Base-by-base conservation (phyloP, 2,888 invertebrate species). In the Balanococcus diminutus region DNA sequence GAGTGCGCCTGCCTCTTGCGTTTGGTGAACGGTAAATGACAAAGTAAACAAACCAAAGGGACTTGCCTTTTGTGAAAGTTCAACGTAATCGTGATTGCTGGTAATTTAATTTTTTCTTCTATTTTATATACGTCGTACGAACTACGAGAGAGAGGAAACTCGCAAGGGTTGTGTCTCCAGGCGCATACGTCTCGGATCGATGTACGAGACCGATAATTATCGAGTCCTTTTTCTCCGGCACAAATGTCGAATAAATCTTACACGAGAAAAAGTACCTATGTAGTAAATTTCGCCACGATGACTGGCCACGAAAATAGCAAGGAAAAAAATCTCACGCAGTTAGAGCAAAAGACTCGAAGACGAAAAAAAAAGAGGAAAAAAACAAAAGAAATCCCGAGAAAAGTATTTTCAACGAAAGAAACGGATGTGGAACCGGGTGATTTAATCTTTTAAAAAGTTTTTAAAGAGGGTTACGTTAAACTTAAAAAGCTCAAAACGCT, bases 401-500 rank as follows among this genome's bases (percentile, higher is more conserved):
- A 51, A 51, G 46, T 82, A 82, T 82, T 81, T n/a, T 51, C 46
- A 25, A 32, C 51, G 82, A 82, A 51, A 56, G 56, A 46, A 32
- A 51, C 51, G 46, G 82, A 19, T 28, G 51, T 56, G 82, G 51
- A 81, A 31, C 32, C 56, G 36, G 75, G 75, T 79, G 75, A 79
- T 82, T 51, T 51, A 82, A 32, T 51, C 51, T 51, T 51, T 56
- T 82, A 46, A 51, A 51, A 82, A 46, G 31, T 82, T 82, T n/a
- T 82, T 56, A 51, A 82, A 82, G 56, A 56, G 56, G 56, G 56
- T 46, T 46, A 82, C 28, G 31, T 82, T 51, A 31, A 56, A 82
- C 51, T 51, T 32, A 82, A 81, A 82, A 51, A 51, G 82, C 82
- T 82, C 51, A 46, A 81, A 81, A 81, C 42, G 46, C 28, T 81